These are phyloP conservation scores for Aphelocoma californica DNA, from an alignment of 2,797 vertebrate genomes.

Conservation along the genomic window DNA sequence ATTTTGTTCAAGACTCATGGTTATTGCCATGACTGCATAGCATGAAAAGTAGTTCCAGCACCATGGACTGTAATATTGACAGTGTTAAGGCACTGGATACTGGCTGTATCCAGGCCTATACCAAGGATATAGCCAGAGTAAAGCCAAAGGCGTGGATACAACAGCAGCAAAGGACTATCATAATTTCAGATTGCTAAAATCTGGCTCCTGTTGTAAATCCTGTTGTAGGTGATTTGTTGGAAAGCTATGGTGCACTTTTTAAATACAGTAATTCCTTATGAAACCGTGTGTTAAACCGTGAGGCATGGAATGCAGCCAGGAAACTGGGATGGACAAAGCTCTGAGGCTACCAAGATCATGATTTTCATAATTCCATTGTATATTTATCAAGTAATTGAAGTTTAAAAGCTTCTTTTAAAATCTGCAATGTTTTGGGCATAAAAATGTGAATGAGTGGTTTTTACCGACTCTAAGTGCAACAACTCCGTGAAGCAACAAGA, in stretches of 20 bases:
- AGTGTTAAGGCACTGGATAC: neutral
- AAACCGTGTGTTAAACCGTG: neutral
- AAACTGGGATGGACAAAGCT: neutral
- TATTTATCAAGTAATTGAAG: neutral
- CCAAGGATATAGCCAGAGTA: neutral
- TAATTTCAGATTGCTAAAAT: neutral
- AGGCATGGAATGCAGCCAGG: neutral
- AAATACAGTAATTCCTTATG: neutral
- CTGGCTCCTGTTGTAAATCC: neutral
- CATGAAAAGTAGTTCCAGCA: neutral
- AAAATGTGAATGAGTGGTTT: neutral
- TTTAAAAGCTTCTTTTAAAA: neutral
- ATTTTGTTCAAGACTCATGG: neutral
- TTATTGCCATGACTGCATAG: neutral
- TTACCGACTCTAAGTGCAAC: neutral
- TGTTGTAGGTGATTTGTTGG: neutral
- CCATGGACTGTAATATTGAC: neutral
- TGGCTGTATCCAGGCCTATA: neutral
- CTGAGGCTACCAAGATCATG: neutral
- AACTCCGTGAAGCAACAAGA: neutral
- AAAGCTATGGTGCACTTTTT: neutral
- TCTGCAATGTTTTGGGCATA: neutral
- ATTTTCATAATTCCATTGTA: neutral
- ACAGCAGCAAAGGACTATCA: neutral
- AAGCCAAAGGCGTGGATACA: neutral